Base-by-base conservation (phyloP, 2,113 vertebrate species). In the Hepsetus odoe region DNA sequence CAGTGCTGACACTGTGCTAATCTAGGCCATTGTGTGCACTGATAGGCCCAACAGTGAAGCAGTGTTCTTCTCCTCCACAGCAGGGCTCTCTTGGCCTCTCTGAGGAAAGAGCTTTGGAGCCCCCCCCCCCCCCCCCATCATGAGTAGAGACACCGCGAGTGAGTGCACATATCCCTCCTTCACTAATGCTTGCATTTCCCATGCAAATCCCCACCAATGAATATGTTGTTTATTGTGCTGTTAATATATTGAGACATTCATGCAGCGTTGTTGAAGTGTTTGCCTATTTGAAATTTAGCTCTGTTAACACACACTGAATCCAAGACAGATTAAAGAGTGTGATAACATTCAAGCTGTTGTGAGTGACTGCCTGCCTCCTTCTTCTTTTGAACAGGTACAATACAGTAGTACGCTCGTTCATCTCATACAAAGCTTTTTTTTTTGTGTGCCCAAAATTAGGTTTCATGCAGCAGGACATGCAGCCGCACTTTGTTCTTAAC, bases 181-280 rank as follows among this genome's bases (percentile, higher is more conserved):
- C 32, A 4, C 87, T 90, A 90, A 92, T 92, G 82, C 88, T 86
- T 82, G 76, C 87, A 85, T 90, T 91, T 88, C 88, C 84, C 85
- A 92, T 90, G 92, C 92, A 92, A 92, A 92, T 92, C 91, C 90
- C 76, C 61, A 49, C 82, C 86, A 90, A 79, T 92, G 87, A 91
- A 91, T 88, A 77, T 89, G 82, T 89, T 92, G 90, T 92, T 91
- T 91, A 90, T 91, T 91, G 88, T 89, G 87, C 84, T 33, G 82
- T 88, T 86, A 84, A 86, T 86, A 90, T 90, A 89, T 80, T 86
- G 90, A 89, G 87, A 92, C 89, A 90, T 91, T 90, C 90, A 87
- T 87, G 86, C 84, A 81, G 86, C 89, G 88, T 85, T 87, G 88
- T 88, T 88, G 84, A 80, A 90, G 89, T 90, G 90, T 90, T 90